Percentiles rank a stretch among this genome's conserved stretches.
phyloP scores from a whole-genome alignment of 2,888 invertebrate genomes.

The Prostheceraeus crozeri region DNA sequence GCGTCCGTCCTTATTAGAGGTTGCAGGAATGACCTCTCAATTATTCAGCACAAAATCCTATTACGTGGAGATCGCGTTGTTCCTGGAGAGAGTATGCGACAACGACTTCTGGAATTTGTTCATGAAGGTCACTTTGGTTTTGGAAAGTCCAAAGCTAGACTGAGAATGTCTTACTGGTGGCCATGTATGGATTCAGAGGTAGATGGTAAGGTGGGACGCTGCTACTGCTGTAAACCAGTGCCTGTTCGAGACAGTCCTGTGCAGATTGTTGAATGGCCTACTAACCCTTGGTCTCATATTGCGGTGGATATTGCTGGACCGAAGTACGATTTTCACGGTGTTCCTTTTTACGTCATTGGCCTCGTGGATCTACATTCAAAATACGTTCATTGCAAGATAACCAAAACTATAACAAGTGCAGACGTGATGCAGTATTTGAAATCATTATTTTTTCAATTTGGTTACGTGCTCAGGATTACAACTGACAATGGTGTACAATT shows the following conservation, averaged over 20 bases:
- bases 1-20: conserved; percentile 19
- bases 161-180: conserved; percentile 30
- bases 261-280: conserved; percentile 19
- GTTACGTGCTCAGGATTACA: conserved; percentile 7
- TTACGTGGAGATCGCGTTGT: conserved; percentile 27
- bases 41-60: conserved; percentile 26
- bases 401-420: conserved; percentile 16
- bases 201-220: not conserved
- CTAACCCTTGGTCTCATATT: conserved; percentile 5
- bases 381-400: conserved; percentile 23
- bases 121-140: conserved; percentile 27
- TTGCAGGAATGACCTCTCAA: conserved; percentile 20
- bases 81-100: conserved; percentile 2
- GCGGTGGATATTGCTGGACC: conserved; percentile 28
- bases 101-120: conserved; percentile 19
- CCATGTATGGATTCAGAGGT: conserved; percentile 10
- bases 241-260: conserved; percentile 29
- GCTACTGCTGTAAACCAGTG: conserved; percentile 22
- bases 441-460: conserved; percentile 4
- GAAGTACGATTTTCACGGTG: conserved; percentile 4
- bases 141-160: conserved; percentile 16
- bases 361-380: conserved; percentile 13
- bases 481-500: conserved; percentile 29
- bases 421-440: conserved; percentile 11
- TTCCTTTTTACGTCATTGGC: conserved; percentile 28